Percentiles rank a stretch among this genome's conserved stretches.
These are phyloP conservation scores for Hofmannophila pseudospretella DNA, from an alignment of 2,888 invertebrate species.

Conservation along the genomic window DNA sequence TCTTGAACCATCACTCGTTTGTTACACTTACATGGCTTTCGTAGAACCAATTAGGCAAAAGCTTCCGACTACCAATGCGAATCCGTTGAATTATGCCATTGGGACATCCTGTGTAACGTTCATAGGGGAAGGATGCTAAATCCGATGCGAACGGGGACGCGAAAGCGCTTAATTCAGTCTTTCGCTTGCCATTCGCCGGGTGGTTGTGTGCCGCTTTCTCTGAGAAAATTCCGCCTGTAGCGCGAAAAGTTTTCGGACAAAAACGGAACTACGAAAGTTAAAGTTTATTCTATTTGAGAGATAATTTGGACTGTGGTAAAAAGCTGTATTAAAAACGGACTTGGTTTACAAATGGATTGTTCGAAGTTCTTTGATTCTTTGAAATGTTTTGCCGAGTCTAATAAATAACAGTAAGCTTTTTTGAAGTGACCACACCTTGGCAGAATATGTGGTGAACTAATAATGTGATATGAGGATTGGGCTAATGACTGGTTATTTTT, in stretches of 20 bases:
- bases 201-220: constrained; percentile 1
- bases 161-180: constrained; percentile 5
- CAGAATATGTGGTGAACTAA: too few species aligned
- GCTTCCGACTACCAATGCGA: not conserved
- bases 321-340: too few species aligned
- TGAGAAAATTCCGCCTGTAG: not conserved
- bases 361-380: too few species aligned
- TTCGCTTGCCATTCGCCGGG: not conserved
- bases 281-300: too few species aligned
- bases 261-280: too few species aligned
- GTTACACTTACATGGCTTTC: not conserved
- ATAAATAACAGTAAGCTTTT: too few species aligned
- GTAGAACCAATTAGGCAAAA: not conserved
- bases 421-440: too few species aligned
- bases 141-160: not conserved
- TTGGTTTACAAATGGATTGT: too few species aligned
- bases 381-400: too few species aligned
- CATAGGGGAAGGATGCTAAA: constrained; percentile 5
- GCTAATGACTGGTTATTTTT: constrained; percentile 8
- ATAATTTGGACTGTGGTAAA: too few species aligned
- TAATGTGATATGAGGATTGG: too few species aligned
- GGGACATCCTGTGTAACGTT: constrained; percentile 11
- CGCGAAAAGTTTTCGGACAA: not conserved
- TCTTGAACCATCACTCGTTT: not conserved
- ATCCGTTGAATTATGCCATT: constrained; percentile 9